phyloP scores from a whole-genome alignment of 2,888 invertebrate species.

The Ditula angustiorana region DNA sequence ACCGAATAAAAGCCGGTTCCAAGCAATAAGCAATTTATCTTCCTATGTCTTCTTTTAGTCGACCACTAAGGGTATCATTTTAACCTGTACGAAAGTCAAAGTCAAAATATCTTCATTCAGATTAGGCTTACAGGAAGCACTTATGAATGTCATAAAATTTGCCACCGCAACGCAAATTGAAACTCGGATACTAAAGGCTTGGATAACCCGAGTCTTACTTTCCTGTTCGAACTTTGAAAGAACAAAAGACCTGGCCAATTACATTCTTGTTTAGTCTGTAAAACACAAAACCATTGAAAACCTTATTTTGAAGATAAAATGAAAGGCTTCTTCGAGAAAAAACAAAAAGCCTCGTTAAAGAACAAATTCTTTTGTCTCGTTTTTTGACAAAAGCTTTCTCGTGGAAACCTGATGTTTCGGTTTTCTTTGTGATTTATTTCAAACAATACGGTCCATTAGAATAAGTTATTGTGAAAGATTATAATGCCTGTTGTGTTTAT shows the following conservation, averaged over 20 bases:
- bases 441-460: conserved; percentile 33
- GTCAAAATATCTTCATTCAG: no score
- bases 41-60: no score
- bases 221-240: background rate
- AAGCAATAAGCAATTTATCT: no score
- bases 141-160: no score
- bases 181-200: background rate
- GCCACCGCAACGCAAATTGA: no score
- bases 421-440: conserved; percentile 39
- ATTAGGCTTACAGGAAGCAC: no score
- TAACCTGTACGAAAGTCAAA: no score
- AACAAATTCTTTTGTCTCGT: conserved; percentile 33
- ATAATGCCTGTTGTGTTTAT: conserved; percentile 3
- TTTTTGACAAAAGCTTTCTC: conserved; percentile 28
- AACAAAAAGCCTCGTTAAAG: conserved; percentile 28
- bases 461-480: conserved; percentile 32
- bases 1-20: no score
- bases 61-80: no score
- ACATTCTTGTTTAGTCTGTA: conserved; percentile 7
- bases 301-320: conserved; percentile 13
- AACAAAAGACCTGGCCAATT: conserved; percentile 9
- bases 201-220: background rate
- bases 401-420: conserved; percentile 36
- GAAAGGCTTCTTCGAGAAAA: conserved; percentile 26
- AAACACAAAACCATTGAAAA: conserved; percentile 18